Conservation (phyloP, 2,888 invertebrate genomes). For the Watsonalla binaria region DNA sequence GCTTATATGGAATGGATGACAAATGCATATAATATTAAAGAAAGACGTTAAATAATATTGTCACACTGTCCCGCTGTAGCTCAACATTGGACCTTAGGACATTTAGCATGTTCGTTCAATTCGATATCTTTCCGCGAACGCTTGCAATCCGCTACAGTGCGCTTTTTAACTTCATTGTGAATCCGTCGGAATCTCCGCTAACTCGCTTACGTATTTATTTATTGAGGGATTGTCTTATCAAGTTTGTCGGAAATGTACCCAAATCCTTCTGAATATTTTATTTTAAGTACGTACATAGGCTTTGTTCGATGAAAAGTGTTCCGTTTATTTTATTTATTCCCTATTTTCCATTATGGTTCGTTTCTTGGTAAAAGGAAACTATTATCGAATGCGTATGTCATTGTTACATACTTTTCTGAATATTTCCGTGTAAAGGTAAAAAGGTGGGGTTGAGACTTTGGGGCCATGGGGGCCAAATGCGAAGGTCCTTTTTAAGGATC, state of each 20-base stretch:
- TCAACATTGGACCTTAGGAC: neutral
- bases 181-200: constrained; percentile 40
- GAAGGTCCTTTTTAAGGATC: too few relatives aligned
- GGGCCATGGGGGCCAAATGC: too few relatives aligned
- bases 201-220: constrained; percentile 37
- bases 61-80: neutral
- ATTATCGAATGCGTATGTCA: too few relatives aligned
- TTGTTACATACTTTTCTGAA: too few relatives aligned
- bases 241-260: neutral
- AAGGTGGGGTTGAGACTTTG: too few relatives aligned
- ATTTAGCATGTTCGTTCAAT: neutral
- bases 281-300: neutral
- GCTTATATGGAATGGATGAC: too few relatives aligned
- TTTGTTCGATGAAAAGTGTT: neutral
- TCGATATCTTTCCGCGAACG: constrained; percentile 39
- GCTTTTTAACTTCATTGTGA: constrained; percentile 55
- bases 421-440: too few relatives aligned
- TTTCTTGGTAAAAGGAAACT: neutral
- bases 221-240: constrained; percentile 23
- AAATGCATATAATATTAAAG: too few relatives aligned
- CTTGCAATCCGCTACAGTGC: constrained; percentile 41
- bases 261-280: neutral
- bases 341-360: neutral
- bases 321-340: neutral
- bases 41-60: too few relatives aligned